Percentiles rank a stretch among this genome's conserved stretches.
phyloP scores from a whole-genome alignment of 1,140 invertebrate species.

The Bombus ignitus region DNA sequence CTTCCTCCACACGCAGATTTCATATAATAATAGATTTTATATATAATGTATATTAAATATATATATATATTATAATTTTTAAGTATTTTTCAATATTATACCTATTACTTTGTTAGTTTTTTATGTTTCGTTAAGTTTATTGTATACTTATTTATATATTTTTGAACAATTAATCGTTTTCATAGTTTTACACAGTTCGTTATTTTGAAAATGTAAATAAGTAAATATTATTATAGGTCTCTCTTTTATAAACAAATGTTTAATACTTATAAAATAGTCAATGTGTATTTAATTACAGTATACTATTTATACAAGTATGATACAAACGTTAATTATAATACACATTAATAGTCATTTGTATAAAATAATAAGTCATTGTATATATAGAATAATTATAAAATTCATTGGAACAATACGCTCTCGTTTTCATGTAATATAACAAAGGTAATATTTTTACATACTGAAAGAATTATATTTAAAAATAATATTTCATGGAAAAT shows the following conservation, averaged over 20 bases:
- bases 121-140: too few relatives aligned
- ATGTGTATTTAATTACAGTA: background rate
- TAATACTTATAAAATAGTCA: too few relatives aligned
- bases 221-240: background rate
- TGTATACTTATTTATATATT: background rate
- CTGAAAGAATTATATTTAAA: background rate
- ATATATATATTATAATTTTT: background rate
- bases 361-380: too few relatives aligned
- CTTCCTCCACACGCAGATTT: background rate
- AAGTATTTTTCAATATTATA: too few relatives aligned
- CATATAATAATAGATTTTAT: background rate
- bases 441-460: background rate
- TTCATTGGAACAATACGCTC: background rate
- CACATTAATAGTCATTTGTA: too few relatives aligned
- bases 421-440: background rate
- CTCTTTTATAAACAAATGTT: background rate
- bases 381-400: background rate
- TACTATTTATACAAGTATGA: background rate
- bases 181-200: background rate
- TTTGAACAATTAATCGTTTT: background rate
- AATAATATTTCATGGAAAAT: background rate
- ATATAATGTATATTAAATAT: background rate
- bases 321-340: background rate
- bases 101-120: too few relatives aligned
- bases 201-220: background rate